Conservation (phyloP, 1,140 invertebrate genomes). For the Scylla paramamosain region DNA sequence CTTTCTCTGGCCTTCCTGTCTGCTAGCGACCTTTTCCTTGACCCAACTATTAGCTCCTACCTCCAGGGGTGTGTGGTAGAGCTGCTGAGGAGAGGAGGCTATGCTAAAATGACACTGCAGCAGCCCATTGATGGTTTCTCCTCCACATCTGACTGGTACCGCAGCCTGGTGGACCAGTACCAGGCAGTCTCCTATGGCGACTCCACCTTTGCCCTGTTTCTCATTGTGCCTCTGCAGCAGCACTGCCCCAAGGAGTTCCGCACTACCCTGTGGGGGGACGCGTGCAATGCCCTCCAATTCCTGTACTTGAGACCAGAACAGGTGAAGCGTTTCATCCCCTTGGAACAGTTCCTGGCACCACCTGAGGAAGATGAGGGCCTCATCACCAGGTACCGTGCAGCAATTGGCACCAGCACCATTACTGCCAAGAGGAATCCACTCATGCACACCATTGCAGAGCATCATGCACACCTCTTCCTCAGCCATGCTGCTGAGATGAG, state of each 20-base stretch:
- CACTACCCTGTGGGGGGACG: slow-evolving; percentile 64
- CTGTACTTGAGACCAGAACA: slow-evolving; percentile 64
- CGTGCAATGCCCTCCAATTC: slow-evolving; percentile 64
- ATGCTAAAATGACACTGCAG: slow-evolving; percentile 60
- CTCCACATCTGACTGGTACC: slow-evolving; percentile 70
- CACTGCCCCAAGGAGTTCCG: slow-evolving; percentile 65
- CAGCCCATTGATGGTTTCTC: slow-evolving; percentile 48
- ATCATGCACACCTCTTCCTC: slow-evolving; percentile 43
- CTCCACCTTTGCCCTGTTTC: slow-evolving; percentile 73
- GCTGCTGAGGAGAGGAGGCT: slow-evolving; percentile 61
- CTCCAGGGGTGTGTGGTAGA: slow-evolving; percentile 72
- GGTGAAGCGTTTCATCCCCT: slow-evolving; percentile 69
- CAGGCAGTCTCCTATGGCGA: slow-evolving; percentile 75
- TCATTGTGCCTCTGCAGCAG: slow-evolving; percentile 69
- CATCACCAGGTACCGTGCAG: slow-evolving; percentile 70
- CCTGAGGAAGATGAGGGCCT: slow-evolving; percentile 72
- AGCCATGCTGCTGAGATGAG: not conserved
- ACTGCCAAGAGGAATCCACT: slow-evolving; percentile 68
- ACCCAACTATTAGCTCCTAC: slow-evolving; percentile 70
- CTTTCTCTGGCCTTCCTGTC: slow-evolving; percentile 69
- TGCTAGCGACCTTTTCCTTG: slow-evolving; percentile 74
- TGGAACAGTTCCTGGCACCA: slow-evolving; percentile 69
- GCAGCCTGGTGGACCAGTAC: slow-evolving; percentile 74
- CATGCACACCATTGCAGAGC: slow-evolving; percentile 59
- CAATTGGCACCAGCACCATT: slow-evolving; percentile 43